Percentiles rank a stretch among this genome's conserved stretches.
Conservation (phyloP, 2,888 invertebrate genomes). For the Lochmaea crataegi region DNA sequence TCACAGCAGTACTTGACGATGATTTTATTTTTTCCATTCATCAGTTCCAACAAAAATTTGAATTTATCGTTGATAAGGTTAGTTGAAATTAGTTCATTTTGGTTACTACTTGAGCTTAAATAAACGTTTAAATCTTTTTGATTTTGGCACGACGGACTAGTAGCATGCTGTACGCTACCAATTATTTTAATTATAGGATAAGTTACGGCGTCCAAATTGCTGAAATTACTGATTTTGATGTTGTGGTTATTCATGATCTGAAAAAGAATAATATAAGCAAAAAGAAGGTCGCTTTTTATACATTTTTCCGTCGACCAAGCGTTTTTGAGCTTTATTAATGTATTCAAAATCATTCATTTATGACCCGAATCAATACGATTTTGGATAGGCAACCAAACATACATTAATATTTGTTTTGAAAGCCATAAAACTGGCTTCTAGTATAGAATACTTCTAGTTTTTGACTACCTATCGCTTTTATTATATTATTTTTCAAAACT, state of each 20-base stretch:
- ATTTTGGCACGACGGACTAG: constrained; percentile 39
- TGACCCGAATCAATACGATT: no score
- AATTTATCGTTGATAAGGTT: constrained; percentile 72
- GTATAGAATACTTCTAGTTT: no score
- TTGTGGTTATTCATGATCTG: constrained; percentile 45
- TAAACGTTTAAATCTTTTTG: constrained; percentile 40
- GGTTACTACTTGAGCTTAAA: constrained; percentile 36
- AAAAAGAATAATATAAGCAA: constrained; percentile 17
- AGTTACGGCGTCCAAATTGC: constrained; percentile 46
- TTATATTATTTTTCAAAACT: no score
- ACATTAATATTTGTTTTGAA: no score
- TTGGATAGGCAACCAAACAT: no score
- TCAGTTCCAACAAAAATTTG: constrained; percentile 75
- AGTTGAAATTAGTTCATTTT: constrained; percentile 34
- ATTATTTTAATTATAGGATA: constrained; percentile 52
- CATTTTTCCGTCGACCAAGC: no score
- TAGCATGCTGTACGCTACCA: constrained; percentile 45
- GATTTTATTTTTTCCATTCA: constrained; percentile 73
- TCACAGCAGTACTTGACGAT: constrained; percentile 70
- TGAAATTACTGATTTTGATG: constrained; percentile 50
- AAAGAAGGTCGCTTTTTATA: not conserved
- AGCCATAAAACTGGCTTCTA: no score
- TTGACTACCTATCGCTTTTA: no score
- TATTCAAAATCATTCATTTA: no score
- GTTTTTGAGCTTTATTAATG: no score